Evolutionary conservation across 2,797 vertebrate species (phyloP).

Genomic region (Cyprinodon diabolis): DNA sequence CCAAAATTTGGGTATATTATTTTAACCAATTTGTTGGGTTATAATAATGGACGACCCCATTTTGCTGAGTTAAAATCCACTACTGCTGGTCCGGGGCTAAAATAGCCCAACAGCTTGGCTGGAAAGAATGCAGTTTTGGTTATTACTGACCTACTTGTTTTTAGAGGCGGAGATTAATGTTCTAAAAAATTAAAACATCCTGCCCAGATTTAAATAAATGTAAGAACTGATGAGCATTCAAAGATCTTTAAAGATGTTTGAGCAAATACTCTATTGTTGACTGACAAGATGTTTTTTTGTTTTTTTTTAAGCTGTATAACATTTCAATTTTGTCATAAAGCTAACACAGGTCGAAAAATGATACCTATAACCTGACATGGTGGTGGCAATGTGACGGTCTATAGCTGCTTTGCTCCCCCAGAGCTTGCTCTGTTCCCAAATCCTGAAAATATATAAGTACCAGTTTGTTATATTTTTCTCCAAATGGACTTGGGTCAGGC

Average conservation of each 20-base stretch:
- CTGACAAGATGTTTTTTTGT: no score
- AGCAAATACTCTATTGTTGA: no score
- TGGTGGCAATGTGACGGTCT: background rate
- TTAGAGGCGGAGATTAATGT: background rate
- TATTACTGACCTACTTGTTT: no score
- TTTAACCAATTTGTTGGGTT: no score
- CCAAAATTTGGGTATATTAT: no score
- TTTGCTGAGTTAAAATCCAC: no score
- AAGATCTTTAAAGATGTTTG: no score
- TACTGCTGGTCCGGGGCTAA: no score
- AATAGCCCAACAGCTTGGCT: no score
- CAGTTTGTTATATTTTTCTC: background rate
- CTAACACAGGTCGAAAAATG: background rate
- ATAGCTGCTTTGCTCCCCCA: background rate
- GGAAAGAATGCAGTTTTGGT: no score
- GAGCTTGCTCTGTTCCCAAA: background rate
- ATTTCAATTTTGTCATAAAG: background rate
- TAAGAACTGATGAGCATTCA: background rate
- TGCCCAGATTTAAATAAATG: background rate
- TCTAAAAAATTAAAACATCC: background rate
- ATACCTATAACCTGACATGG: background rate
- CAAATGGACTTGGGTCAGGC: background rate
- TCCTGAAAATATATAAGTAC: background rate
- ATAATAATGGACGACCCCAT: no score
- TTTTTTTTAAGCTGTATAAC: background rate